phyloP scores from a whole-genome alignment of 2,888 invertebrate genomes.

The Eumerus sabulonum region DNA sequence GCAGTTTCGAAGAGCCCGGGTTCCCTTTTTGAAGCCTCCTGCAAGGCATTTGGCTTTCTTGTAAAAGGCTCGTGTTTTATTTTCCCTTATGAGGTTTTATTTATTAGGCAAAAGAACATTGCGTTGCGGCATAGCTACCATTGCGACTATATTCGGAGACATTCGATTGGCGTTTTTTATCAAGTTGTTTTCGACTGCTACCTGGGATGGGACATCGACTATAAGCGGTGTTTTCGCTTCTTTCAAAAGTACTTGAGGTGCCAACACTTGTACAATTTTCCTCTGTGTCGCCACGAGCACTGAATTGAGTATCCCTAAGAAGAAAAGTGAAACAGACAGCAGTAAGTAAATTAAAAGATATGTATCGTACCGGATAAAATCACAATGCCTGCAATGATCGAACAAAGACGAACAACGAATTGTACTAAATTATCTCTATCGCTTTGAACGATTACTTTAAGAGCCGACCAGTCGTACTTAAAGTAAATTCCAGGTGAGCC shows the following conservation, averaged over 20 bases:
- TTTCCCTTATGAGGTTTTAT: not conserved
- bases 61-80: too few species aligned
- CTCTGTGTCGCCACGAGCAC: conserved; percentile 44
- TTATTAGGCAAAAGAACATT: not conserved
- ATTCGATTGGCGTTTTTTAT: conserved; percentile 59
- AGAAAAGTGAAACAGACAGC: not conserved
- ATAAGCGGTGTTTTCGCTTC: conserved; percentile 6
- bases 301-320: conserved; percentile 65
- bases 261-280: conserved; percentile 32
- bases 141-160: conserved; percentile 38
- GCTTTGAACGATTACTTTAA: conserved; percentile 90
- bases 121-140: conserved; percentile 38
- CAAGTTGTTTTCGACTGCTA: conserved; percentile 49
- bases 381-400: conserved; percentile 95
- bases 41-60: too few species aligned
- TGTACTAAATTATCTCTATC: conserved; percentile 88
- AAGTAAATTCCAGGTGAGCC: conserved; percentile 97
- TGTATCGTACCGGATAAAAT: conserved; percentile 85
- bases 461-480: conserved; percentile 95
- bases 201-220: conserved; percentile 32
- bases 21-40: too few species aligned
- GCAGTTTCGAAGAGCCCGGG: too few species aligned
- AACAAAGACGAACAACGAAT: conserved; percentile 92
- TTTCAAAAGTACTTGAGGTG: conserved; percentile 44
- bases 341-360: not conserved